A percentile compares a stretch with the other conserved stretches of the same genome.
Conservation (phyloP, 2,888 invertebrate genomes). For the Zygogramma bicolorata region DNA sequence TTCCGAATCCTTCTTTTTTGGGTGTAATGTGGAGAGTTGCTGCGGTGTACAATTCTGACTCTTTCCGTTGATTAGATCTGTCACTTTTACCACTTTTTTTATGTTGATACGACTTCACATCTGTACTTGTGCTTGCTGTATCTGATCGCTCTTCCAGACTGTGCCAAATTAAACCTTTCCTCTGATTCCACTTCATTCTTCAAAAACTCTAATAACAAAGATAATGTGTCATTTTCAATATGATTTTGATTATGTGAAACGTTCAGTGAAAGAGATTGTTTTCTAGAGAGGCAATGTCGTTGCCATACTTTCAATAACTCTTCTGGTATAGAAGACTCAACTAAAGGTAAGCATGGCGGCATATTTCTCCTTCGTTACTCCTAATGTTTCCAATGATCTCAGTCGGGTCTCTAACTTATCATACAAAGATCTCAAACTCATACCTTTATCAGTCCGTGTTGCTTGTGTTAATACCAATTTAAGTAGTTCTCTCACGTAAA, state of each 20-base stretch:
- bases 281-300: background rate
- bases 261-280: background rate
- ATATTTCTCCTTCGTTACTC: background rate
- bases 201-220: background rate
- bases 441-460: background rate
- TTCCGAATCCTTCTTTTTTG: background rate
- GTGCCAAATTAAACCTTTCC: background rate
- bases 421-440: background rate
- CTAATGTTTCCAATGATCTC: background rate
- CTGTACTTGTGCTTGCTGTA: background rate
- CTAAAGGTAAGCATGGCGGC: background rate
- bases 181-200: background rate
- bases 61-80: background rate
- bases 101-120: background rate
- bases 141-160: background rate
- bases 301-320: background rate
- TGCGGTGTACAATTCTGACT: background rate
- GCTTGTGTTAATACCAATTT: background rate
- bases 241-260: background rate
- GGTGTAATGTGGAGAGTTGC: background rate
- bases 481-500: background rate
- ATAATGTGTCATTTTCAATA: background rate
- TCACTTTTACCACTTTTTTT: background rate
- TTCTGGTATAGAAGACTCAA: background rate
- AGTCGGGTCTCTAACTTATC: background rate